Evolutionary conservation across 2,797 vertebrate genomes (phyloP).

Genomic region (Muscicapa striata): DNA sequence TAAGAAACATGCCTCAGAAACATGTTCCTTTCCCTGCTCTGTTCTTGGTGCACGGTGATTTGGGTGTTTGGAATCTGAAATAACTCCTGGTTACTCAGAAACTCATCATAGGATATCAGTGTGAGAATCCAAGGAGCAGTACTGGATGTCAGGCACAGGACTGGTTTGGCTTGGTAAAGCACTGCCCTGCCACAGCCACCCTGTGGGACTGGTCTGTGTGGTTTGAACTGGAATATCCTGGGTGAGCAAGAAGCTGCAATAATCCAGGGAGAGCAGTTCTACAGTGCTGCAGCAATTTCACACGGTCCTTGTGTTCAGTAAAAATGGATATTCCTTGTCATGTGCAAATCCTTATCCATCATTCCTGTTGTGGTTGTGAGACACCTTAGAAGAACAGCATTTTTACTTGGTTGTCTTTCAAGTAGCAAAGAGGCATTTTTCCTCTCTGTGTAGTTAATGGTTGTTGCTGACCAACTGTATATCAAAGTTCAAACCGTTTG

Average conservation of each 20-base stretch:
- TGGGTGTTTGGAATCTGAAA: background rate
- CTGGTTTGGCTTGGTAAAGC: background rate
- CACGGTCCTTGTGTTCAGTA: background rate
- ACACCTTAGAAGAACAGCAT: background rate
- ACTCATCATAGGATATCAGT: background rate
- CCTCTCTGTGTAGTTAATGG: background rate
- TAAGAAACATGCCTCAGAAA: background rate
- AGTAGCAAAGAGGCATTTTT: background rate
- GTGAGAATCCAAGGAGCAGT: background rate
- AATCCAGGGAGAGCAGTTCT: background rate
- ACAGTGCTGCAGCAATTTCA: background rate
- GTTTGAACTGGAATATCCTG: background rate
- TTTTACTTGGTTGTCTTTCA: background rate
- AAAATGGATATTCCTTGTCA: background rate
- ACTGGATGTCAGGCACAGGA: fast-evolving
- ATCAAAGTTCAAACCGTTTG: background rate
- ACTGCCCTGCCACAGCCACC: background rate
- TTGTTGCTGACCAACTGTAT: background rate
- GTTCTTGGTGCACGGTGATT: background rate
- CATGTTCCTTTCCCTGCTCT: background rate
- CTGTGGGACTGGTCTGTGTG: background rate
- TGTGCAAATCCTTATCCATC: background rate
- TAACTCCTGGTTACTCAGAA: background rate
- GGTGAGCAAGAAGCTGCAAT: background rate
- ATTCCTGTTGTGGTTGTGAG: background rate